Conservation (phyloP, 1,140 invertebrate genomes). For the Lasioglossum albipes region DNA sequence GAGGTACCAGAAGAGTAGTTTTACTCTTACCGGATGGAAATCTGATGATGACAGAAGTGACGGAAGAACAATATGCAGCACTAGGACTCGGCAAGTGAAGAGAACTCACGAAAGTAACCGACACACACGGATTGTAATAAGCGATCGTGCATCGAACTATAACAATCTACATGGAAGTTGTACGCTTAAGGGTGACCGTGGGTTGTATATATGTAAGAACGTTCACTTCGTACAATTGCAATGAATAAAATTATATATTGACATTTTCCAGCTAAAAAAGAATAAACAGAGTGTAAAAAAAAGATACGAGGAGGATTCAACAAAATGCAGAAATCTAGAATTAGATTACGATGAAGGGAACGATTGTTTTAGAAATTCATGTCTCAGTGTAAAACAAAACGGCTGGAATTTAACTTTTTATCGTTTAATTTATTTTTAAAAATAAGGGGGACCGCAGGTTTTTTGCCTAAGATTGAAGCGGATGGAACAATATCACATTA, state of each 20-base stretch:
- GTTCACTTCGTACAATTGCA: conserved; percentile 60
- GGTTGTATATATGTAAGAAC: conserved; percentile 77
- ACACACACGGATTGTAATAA: conserved; percentile 29
- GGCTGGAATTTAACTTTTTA: conserved; percentile 71
- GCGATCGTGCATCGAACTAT: conserved; percentile 55
- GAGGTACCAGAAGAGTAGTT: conserved; percentile 89
- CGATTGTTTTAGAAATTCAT: conserved; percentile 66
- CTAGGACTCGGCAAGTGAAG: conserved; percentile 84
- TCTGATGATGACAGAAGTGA: conserved; percentile 91
- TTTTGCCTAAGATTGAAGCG: conserved; percentile 41
- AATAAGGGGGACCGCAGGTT: conserved; percentile 46
- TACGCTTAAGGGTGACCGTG: conserved; percentile 62
- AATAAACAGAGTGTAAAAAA: conserved; percentile 46
- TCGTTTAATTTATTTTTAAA: conserved; percentile 65
- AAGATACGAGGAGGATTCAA: conserved; percentile 14
- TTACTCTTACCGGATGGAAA: conserved; percentile 89
- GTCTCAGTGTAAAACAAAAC: conserved; percentile 69
- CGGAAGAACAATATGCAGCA: conserved; percentile 89
- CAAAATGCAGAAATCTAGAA: conserved; percentile 43
- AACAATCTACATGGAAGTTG: conserved; percentile 53
- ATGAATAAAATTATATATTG: conserved; percentile 32
- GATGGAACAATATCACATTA: conserved; percentile 58
- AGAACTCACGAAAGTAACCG: conserved; percentile 22
- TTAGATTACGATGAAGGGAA: conserved; percentile 57
- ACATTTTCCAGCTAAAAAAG: conserved; percentile 48